Evolutionary conservation across 2,113 vertebrate species (phyloP), one percentile per base, ranked within the genome.

Genomic region (Caranx melampygus): DNA sequence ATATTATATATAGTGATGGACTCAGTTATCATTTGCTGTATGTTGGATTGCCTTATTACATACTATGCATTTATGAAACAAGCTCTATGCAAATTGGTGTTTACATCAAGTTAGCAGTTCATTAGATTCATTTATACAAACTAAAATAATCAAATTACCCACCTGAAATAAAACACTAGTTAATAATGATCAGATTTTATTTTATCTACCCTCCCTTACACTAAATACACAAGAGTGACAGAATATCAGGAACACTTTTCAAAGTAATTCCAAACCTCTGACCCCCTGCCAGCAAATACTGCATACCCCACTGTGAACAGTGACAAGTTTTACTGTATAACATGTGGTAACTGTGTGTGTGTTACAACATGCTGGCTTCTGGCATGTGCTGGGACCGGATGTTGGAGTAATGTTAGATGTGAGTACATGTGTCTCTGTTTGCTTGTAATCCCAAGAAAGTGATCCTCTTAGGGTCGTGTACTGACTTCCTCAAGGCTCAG

Each of bases 381-480:
- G 57, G 55, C 72, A 57, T 86, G 81, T 81, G 71, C 61, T 58
- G 68, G 71, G 60, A 78, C 70, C 52, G 64, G 77, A 78, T 86
- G 74, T 73, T 13, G 70, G 64, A 80, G 72, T 78, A 65, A 70
- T 47, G 55, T 79, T 72, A 21, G 42, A 52, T 70, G 64, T 83
- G 66, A 33, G 75, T 86, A 76, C 81, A 18, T 77, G 66, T 79
- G 79, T 76, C 58, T 64, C 54, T 68, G 58, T 68, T 45, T 63
- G 83, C 86, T 87, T 83, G 80, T 89, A 84, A 90, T 89, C 88
- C 85, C 81, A 20, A 71, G 71, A 87, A 91, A 83, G 67, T 70
- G 76, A 92, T 89, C 89, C 84, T 91, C 85, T 91, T 88, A 90
- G 52, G 16, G 63, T 81, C 66, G 74, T 75, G 63, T 42, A 78